Conservation (phyloP, 2,113 vertebrate species). For the Etia nguti region DNA sequence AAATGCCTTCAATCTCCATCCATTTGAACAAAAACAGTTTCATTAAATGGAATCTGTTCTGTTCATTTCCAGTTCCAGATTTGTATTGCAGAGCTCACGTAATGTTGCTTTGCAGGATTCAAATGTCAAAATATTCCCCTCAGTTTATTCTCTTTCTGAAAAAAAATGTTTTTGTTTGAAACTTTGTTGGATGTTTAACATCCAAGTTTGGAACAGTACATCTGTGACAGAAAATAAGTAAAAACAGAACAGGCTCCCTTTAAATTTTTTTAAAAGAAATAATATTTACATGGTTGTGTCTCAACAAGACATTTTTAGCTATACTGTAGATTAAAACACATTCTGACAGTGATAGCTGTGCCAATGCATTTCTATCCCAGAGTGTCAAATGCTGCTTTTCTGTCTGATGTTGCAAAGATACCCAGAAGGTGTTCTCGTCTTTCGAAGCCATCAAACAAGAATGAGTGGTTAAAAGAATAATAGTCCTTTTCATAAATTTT, state of each 20-base stretch:
- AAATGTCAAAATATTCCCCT: background rate
- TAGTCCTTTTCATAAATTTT: background rate
- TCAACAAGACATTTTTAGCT: background rate
- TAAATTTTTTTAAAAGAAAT: background rate
- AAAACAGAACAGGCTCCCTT: background rate
- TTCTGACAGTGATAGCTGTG: accelerated
- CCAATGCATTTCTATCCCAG: background rate
- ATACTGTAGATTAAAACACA: background rate
- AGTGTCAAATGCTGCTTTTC: background rate
- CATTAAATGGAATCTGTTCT: background rate
- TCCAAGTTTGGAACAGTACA: background rate
- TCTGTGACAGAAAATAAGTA: background rate
- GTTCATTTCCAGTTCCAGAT: background rate
- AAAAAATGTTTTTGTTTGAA: background rate
- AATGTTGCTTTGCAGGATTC: background rate
- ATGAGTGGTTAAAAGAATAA: background rate
- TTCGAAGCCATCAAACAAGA: background rate
- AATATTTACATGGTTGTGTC: background rate
- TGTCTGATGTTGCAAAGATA: background rate
- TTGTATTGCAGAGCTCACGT: background rate
- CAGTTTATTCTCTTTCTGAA: background rate
- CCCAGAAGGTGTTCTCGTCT: background rate
- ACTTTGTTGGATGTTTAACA: background rate
- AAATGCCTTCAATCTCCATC: background rate
- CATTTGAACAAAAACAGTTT: background rate